A percentile compares a stretch with the other conserved stretches of the same genome.
These are phyloP conservation scores for Maniola jurtina DNA, from an alignment of 1,140 invertebrate species.

Conservation along the genomic window DNA sequence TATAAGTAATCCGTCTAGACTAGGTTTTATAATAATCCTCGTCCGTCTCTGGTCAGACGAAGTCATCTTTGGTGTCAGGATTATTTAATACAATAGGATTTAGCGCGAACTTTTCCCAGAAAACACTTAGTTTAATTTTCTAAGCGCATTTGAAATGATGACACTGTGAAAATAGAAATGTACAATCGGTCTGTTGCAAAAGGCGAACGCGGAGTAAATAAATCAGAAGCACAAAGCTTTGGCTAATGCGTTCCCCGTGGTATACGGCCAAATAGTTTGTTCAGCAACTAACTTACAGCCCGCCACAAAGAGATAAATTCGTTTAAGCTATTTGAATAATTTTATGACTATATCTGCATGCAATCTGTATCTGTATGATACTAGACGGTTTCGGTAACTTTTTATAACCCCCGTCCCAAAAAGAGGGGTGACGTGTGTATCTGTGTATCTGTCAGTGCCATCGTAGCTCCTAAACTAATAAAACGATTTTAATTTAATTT, in stretches of 20 bases:
- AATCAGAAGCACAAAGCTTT: conserved; percentile 40
- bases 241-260: conserved; percentile 31
- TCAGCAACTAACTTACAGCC: conserved; percentile 14
- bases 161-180: conserved; percentile 34
- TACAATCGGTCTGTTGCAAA: conserved; percentile 31
- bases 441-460: too few species aligned
- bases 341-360: neutral
- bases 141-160: conserved; percentile 18
- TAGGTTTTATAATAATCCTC: too few species aligned
- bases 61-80: too few species aligned
- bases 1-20: too few species aligned
- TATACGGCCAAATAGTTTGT: conserved; percentile 26
- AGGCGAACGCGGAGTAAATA: conserved; percentile 36
- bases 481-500: too few species aligned
- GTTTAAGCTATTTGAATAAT: conserved; percentile 13
- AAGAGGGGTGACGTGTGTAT: too few species aligned
- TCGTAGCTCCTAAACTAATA: too few species aligned
- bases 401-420: too few species aligned
- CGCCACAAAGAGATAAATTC: conserved; percentile 9
- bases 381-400: neutral
- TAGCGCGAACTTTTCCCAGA: neutral
- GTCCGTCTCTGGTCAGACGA: neutral
- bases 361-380: neutral
- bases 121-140: neutral
- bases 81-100: neutral